Base-by-base conservation (phyloP, 2,113 vertebrate species). In the Corvus hawaiiensis region DNA sequence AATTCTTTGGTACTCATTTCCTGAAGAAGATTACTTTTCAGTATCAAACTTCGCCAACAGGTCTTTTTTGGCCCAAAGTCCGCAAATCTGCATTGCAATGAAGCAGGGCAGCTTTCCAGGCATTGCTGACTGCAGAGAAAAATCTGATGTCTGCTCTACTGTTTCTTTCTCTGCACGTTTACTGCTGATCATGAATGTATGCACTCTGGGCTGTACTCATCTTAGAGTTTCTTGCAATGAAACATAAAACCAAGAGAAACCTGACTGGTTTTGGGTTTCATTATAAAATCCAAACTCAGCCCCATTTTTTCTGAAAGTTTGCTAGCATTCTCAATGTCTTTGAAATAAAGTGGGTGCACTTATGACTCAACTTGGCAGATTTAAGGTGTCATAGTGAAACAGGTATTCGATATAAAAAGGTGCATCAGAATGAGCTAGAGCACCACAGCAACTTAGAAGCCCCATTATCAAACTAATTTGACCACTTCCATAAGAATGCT, bases 1-100 rank as follows among this genome's bases (percentile, higher is more conserved):
- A 97, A 89, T 87, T 97, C 95, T 97, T 97, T 97, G 96, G 95
- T 97, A 81, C 87, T 98, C 97, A 96, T 98, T 98, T 98, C 97
- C 98, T 97, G 96, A 96, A 97, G 94, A 98, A 97, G 95, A 97
- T 98, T 97, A 96, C 95, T 98, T 98, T 97, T 97, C 94, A 96
- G 96, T 95, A 95, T 97, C 96, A 97, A 95, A 89, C 94, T 97
- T 97, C 73, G 61, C 96, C 96, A 97, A 89, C 76, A 86, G 93
- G 75, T 51, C 84, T 85, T 97, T 97, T 95, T 77, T 81, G 88
- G 94, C 89, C 92, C 89, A 94, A 96, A 78, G 73, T 84, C 93
- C 92, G 59, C 87, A 97, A 96, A 92, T 96, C 78, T 95, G 89
- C 77, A 84, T 69, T 93, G 90, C 94, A 89, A 89, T 81, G 91